Evolutionary conservation across 2,888 invertebrate genomes (phyloP).

Genomic region (Thymelicus sylvestris): DNA sequence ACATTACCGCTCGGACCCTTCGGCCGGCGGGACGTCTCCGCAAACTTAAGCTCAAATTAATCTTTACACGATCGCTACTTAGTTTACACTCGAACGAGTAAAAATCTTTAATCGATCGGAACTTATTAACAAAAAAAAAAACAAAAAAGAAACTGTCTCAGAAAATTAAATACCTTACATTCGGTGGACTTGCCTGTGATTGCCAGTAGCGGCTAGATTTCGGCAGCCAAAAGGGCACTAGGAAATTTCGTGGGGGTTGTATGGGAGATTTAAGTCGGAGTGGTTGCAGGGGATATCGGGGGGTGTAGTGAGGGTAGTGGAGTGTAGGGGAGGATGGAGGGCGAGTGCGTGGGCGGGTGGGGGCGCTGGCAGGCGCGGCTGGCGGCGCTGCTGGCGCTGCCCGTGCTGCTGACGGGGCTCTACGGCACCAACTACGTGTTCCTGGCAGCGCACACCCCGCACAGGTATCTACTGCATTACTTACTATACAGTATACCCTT

Average conservation of each 20-base stretch:
- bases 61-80: not conserved
- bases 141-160: not conserved
- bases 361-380: conserved; percentile 75
- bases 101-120: too few species aligned
- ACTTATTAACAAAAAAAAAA: too few species aligned
- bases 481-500: not conserved
- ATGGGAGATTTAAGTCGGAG: conserved; percentile 6
- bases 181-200: too few species aligned
- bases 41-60: not conserved
- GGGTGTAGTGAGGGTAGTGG: not conserved
- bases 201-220: too few species aligned
- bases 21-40: conserved; percentile 47
- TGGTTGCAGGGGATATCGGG: conserved; percentile 34
- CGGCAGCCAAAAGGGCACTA: too few species aligned
- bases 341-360: conserved; percentile 67
- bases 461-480: conserved; percentile 59
- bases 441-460: conserved; percentile 69
- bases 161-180: too few species aligned
- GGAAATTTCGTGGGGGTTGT: not conserved
- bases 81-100: too few species aligned
- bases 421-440: conserved; percentile 80
- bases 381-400: conserved; percentile 74
- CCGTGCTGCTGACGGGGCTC: conserved; percentile 73
- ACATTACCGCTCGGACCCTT: conserved; percentile 49
- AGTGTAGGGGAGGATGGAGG: conserved; percentile 44